Percentiles rank a stretch among this genome's conserved stretches.
These are phyloP conservation scores for Amazona ochrocephala DNA, from an alignment of 2,797 vertebrate genomes.

Conservation along the genomic window DNA sequence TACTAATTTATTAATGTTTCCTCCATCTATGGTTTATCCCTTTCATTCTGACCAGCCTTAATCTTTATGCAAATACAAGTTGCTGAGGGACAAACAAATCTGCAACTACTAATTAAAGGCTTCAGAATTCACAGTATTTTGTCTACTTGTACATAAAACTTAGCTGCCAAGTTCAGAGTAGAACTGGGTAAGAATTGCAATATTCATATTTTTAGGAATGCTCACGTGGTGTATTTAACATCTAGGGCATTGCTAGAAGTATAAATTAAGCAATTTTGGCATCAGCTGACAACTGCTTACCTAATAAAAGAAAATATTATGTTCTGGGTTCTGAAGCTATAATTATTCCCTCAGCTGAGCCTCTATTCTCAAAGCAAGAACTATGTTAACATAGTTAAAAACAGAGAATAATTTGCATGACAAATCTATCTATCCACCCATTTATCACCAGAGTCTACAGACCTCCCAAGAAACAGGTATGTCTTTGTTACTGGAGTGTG, in stretches of 20 bases:
- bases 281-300: constrained; percentile 60
- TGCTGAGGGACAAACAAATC: constrained; percentile 68
- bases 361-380: constrained; percentile 56
- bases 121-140: constrained; percentile 47
- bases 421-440: constrained; percentile 2
- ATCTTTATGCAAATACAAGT: constrained; percentile 67
- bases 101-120: constrained; percentile 55
- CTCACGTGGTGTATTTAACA: constrained; percentile 35
- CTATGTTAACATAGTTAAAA: constrained; percentile 40
- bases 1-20: constrained; percentile 49
- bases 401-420: constrained; percentile 31
- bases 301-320: constrained; percentile 62
- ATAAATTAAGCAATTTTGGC: constrained; percentile 69
- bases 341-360: constrained; percentile 66
- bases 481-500: neutral
- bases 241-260: constrained; percentile 51
- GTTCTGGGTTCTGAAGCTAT: constrained; percentile 62
- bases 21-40: neutral
- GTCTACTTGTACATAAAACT: neutral
- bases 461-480: neutral
- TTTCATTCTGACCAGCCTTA: constrained; percentile 51
- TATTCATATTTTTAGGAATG: constrained; percentile 29
- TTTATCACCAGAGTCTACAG: neutral
- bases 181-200: constrained; percentile 1
- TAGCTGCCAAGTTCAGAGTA: constrained; percentile 19